Percentiles rank a stretch among this genome's conserved stretches.
phyloP scores from a whole-genome alignment of 2,888 invertebrate species.

The Girardia tigrina region DNA sequence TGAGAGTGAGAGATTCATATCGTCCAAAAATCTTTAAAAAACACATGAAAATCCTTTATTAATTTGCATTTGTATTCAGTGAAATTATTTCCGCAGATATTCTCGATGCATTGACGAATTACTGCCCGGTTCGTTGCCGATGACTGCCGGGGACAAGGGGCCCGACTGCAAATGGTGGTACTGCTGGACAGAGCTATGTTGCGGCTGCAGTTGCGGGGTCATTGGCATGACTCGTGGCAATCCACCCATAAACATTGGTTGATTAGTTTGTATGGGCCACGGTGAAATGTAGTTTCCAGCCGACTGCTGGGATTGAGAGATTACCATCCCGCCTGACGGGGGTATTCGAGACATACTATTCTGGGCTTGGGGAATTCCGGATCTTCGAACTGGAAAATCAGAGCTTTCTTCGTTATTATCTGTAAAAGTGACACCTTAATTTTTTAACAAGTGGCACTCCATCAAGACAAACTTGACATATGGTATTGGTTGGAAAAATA shows the following conservation, averaged over 20 bases:
- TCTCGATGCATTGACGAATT: slow-evolving; percentile 9
- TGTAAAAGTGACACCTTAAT: neutral
- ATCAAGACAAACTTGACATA: neutral
- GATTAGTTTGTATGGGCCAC: neutral
- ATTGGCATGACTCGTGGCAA: neutral
- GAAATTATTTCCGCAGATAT: slow-evolving; percentile 13
- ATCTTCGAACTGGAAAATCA: slow-evolving; percentile 9
- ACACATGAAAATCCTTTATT: too few relatives aligned
- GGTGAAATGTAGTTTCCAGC: neutral
- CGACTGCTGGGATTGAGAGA: slow-evolving; percentile 13
- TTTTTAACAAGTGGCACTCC: neutral
- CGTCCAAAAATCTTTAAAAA: too few relatives aligned
- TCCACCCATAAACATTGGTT: neutral
- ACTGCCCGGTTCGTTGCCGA: slow-evolving; percentile 2
- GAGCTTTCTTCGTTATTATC: neutral
- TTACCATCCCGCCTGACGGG: neutral
- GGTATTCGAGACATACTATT: slow-evolving; percentile 18
- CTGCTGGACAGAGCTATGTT: slow-evolving; percentile 10
- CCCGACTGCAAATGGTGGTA: slow-evolving; percentile 2
- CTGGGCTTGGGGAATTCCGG: slow-evolving; percentile 3
- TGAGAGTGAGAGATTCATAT: too few relatives aligned
- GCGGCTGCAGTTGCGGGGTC: slow-evolving; percentile 3
- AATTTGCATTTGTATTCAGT: too few relatives aligned
- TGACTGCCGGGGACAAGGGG: neutral
- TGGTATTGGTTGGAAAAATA: slow-evolving; percentile 19